Evolutionary conservation across 2,113 vertebrate genomes (phyloP).

Genomic region (Oreochromis tanganicae): DNA sequence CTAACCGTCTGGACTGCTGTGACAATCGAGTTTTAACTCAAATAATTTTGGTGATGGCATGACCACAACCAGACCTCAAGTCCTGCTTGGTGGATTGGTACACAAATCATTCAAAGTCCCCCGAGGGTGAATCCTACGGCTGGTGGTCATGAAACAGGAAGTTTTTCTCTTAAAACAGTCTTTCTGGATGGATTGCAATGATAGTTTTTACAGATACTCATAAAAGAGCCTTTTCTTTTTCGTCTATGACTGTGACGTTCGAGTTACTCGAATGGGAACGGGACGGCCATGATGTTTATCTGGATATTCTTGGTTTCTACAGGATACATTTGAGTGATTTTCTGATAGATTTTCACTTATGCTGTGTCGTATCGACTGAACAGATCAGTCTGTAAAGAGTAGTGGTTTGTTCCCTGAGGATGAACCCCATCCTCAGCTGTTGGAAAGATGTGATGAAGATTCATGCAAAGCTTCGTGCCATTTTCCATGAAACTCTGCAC

Average conservation of each 20-base stretch:
- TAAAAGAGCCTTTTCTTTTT: neutral
- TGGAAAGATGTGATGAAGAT: neutral
- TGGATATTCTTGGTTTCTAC: neutral
- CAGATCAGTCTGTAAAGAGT: neutral
- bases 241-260: neutral
- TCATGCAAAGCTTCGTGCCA: accelerated
- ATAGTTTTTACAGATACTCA: neutral
- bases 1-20: neutral
- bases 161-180: neutral
- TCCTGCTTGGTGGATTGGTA: neutral
- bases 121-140: accelerated
- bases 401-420: neutral
- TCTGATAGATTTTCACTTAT: neutral
- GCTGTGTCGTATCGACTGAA: neutral
- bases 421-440: neutral
- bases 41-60: neutral
- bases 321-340: neutral
- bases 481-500: neutral
- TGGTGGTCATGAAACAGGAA: neutral
- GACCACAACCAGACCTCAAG: neutral
- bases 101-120: accelerated
- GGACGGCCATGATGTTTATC: neutral
- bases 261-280: neutral
- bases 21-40: neutral
- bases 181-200: neutral